Percentiles rank a stretch among this genome's conserved stretches.
These are phyloP conservation scores for Hirudinaria manillensis DNA, from an alignment of 2,888 invertebrate genomes.

Conservation along the genomic window DNA sequence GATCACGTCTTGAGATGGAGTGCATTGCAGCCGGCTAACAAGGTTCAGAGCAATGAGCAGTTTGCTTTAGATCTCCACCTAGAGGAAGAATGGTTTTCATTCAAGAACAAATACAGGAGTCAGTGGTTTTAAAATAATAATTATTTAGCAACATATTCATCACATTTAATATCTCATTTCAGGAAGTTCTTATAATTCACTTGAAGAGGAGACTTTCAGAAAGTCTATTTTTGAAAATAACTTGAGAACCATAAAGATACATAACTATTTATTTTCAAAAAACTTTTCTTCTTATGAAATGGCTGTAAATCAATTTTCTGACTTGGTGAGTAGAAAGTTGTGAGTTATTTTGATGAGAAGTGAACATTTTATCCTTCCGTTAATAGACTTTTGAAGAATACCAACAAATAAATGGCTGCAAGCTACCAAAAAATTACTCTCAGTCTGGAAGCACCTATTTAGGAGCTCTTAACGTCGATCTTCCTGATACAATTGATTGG, in stretches of 20 bases:
- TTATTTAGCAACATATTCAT: background rate
- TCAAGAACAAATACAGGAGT: conserved; percentile 21
- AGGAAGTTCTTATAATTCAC: conserved; percentile 30
- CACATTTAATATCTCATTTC: background rate
- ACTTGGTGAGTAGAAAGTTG: conserved; percentile 35
- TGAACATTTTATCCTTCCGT: background rate
- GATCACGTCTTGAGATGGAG: background rate
- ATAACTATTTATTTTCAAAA: conserved; percentile 38
- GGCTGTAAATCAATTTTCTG: conserved; percentile 41
- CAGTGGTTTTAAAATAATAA: background rate
- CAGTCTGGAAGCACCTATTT: conserved; percentile 26
- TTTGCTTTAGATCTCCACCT: background rate
- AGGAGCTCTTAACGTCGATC: conserved; percentile 33
- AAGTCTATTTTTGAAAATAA: conserved; percentile 30
- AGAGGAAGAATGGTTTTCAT: conserved; percentile 11
- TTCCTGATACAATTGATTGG: conserved; percentile 45
- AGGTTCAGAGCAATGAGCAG: background rate
- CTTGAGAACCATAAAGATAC: conserved; percentile 37
- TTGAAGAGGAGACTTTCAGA: conserved; percentile 31
- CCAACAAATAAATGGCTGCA: conserved; percentile 34
- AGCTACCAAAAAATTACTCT: background rate
- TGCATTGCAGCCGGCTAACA: background rate
- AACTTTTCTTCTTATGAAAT: conserved; percentile 38
- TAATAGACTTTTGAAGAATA: conserved; percentile 34
- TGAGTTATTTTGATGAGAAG: background rate